Conservation (phyloP, 1,140 invertebrate species). For the Tribolium castaneum region DNA sequence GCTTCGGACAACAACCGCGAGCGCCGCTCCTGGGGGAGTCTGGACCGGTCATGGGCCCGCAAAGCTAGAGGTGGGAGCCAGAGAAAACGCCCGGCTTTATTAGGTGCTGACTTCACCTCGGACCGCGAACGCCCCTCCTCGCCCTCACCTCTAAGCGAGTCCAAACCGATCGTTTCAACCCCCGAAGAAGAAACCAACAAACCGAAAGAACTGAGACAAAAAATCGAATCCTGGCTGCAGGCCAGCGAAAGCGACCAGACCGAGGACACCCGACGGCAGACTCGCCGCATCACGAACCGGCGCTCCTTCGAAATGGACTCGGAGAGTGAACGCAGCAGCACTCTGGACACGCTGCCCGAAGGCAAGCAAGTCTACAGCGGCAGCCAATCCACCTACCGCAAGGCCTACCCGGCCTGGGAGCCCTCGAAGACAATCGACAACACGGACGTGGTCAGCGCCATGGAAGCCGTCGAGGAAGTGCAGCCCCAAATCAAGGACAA, state of each 20-base stretch:
- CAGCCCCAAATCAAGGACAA: constrained; percentile 81
- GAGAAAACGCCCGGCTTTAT: constrained; percentile 74
- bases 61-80: constrained; percentile 78
- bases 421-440: constrained; percentile 81
- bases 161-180: constrained; percentile 57
- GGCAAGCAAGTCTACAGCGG: constrained; percentile 67
- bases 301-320: constrained; percentile 84
- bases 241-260: constrained; percentile 85
- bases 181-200: constrained; percentile 66
- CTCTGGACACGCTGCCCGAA: constrained; percentile 79
- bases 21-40: constrained; percentile 85
- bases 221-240: constrained; percentile 91
- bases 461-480: constrained; percentile 88
- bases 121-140: constrained; percentile 81
- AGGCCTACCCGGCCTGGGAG: constrained; percentile 82
- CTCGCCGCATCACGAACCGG: constrained; percentile 74
- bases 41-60: constrained; percentile 89
- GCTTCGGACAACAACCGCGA: constrained; percentile 76
- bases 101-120: constrained; percentile 75
- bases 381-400: constrained; percentile 66
- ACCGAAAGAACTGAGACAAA: constrained; percentile 83
- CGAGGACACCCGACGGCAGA: constrained; percentile 72
- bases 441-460: constrained; percentile 83
- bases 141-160: constrained; percentile 72
- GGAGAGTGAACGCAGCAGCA: constrained; percentile 78